These are phyloP conservation scores for Cheirogaleus major DNA, from an alignment of 2,797 vertebrate genomes.

Conservation along the genomic window DNA sequence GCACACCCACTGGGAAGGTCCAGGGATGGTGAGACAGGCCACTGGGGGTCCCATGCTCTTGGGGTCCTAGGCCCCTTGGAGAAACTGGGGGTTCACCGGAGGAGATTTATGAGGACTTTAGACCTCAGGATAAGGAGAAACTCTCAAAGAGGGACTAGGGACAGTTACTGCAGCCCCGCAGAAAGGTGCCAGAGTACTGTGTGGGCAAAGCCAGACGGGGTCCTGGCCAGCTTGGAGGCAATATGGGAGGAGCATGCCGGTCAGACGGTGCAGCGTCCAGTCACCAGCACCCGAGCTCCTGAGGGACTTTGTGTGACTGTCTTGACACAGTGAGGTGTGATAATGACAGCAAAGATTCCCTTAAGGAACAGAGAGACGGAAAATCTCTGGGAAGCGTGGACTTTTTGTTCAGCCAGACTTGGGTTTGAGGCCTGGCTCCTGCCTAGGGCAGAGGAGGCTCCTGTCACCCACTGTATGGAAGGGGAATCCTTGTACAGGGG, in stretches of 20 bases:
- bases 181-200: neutral
- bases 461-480: neutral
- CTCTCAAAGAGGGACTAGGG: neutral
- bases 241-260: neutral
- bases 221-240: no score
- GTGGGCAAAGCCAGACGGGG: no score
- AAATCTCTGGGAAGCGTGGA: neutral
- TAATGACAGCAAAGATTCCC: neutral
- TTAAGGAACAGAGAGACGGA: neutral
- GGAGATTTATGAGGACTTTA: neutral
- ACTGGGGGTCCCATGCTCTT: neutral
- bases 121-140: neutral
- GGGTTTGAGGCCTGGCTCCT: neutral
- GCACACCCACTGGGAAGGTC: neutral
- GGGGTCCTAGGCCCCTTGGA: neutral
- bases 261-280: fast-evolving
- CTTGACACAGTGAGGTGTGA: neutral
- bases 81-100: neutral
- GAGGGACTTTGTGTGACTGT: neutral
- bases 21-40: neutral
- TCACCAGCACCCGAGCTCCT: neutral
- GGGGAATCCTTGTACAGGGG: neutral
- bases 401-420: neutral
- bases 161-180: neutral
- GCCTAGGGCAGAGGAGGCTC: neutral